phyloP scores from a whole-genome alignment of 2,888 invertebrate species.

The Acanthococcus lagerstroemiae region DNA sequence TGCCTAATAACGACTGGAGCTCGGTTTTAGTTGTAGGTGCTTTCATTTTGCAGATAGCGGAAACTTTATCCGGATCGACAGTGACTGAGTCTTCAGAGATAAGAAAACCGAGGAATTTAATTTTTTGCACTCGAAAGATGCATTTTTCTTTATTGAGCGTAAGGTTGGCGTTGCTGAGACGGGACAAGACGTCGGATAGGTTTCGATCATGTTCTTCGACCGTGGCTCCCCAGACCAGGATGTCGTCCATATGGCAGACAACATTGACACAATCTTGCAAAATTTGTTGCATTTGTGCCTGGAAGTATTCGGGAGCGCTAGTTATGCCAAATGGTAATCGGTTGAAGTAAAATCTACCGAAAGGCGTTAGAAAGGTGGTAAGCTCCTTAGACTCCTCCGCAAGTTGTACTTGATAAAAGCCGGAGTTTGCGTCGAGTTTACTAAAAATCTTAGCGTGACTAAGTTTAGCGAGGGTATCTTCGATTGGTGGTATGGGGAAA shows the following conservation, averaged over 20 bases:
- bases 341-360: constrained; percentile 38
- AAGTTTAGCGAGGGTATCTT: constrained; percentile 38
- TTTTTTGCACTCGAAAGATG: constrained; percentile 34
- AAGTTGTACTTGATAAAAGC: constrained; percentile 37
- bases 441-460: constrained; percentile 30
- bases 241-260: constrained; percentile 38
- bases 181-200: constrained; percentile 17
- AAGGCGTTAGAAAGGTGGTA: constrained; percentile 38
- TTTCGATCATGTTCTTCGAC: constrained; percentile 36
- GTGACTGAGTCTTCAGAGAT: constrained; percentile 33
- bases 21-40: constrained; percentile 26
- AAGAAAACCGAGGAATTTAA: constrained; percentile 38
- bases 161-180: constrained; percentile 4
- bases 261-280: constrained; percentile 35
- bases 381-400: constrained; percentile 36
- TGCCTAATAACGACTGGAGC: constrained; percentile 28
- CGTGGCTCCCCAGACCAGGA: constrained; percentile 36
- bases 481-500: constrained; percentile 37
- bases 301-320: constrained; percentile 39
- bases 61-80: constrained; percentile 27
- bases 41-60: constrained; percentile 24
- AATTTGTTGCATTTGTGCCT: constrained; percentile 31
- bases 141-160: constrained; percentile 38
- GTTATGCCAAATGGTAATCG: constrained; percentile 38
- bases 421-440: constrained; percentile 33